Evolutionary conservation across 2,113 vertebrate genomes (phyloP), one percentile per base, ranked within the genome.

Genomic region (Lichenostomus cassidix): DNA sequence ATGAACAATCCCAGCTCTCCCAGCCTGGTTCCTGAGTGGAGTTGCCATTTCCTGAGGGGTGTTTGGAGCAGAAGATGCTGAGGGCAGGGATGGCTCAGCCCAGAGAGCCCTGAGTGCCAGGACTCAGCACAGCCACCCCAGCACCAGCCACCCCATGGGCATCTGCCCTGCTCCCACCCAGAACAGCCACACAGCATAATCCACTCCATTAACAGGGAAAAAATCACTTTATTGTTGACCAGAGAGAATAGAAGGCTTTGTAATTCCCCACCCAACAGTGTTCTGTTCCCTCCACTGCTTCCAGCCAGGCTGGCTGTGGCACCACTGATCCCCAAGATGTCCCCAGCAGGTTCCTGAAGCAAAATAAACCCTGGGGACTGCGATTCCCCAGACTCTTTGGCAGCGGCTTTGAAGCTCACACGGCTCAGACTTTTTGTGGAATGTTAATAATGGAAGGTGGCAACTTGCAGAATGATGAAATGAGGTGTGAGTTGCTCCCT

Each of bases 231-330:
- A 39, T 75, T 25, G 1, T 42, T 42, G 33, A 35, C 17, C 20
- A 70, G 31, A 46, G 3, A 42, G 24, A 37, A 12, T 0, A 21
- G 24, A 52, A 60, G 14, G 10, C 31, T 82, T 64, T 28, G 18
- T 8, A 39, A 18, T 5, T 27, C 22, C 10, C 21, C 27, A 21
- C 7, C 39, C 33, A 1, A 8, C 11, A 6, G 16, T 21, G 23
- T 15, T 13, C 37, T 46, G 42, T 16, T 11, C 41, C 17, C 15
- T 74, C 28, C 22, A 3, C 37, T 5, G 21, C 28, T 27, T 19
- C 27, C 41, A 42, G 49, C 39, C 0, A 0, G 52, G n/a, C 46
- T 47, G 76, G 47, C 70, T 41, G 42, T 2, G 5, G 29, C 12
- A 25, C 49, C 59, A 27, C 29, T 9, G 3, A 13, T 1, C 19